Evolutionary conservation across 2,113 vertebrate genomes (phyloP).

Genomic region (Salminus brasiliensis): DNA sequence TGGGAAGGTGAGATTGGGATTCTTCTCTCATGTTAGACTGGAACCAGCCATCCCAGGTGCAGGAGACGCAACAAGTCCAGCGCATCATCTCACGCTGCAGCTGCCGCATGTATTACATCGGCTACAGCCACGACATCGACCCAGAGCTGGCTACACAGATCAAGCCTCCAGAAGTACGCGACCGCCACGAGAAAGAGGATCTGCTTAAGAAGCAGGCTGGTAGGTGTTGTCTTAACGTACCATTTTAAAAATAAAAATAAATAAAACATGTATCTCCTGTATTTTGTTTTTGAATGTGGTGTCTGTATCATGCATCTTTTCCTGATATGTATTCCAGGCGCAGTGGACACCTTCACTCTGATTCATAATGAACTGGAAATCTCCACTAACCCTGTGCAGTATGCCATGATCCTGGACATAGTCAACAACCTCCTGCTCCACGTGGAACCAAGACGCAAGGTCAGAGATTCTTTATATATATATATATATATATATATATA

Average conservation of each 20-base stretch:
- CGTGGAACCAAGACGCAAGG: constrained; percentile 96
- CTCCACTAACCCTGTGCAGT: constrained; percentile 96
- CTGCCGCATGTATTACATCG: constrained; percentile 98
- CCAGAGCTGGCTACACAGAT: constrained; percentile 95
- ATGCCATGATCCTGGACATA: constrained; percentile 98
- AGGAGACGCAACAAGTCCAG: constrained; percentile 94
- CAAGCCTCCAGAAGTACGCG: constrained; percentile 88
- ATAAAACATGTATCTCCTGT: no score
- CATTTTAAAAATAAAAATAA: no score
- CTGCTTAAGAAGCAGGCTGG: constrained; percentile 96
- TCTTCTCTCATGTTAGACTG: constrained; percentile 77
- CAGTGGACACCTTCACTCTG: constrained; percentile 96
- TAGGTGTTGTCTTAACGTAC: constrained; percentile 61
- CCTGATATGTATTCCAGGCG: constrained; percentile 73
- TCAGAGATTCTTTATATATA: constrained; percentile 49
- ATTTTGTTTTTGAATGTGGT: not conserved
- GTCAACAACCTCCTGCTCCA: constrained; percentile 96
- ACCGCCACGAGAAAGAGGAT: constrained; percentile 92
- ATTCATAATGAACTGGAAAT: constrained; percentile 98
- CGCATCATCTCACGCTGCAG: constrained; percentile 97
- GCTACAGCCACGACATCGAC: constrained; percentile 97
- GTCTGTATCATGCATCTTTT: not conserved
- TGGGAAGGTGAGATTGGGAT: no score
- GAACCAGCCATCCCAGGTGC: constrained; percentile 93
- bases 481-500: no score